phyloP scores from a whole-genome alignment of 2,888 invertebrate species.

The Syrphus vitripennis region DNA sequence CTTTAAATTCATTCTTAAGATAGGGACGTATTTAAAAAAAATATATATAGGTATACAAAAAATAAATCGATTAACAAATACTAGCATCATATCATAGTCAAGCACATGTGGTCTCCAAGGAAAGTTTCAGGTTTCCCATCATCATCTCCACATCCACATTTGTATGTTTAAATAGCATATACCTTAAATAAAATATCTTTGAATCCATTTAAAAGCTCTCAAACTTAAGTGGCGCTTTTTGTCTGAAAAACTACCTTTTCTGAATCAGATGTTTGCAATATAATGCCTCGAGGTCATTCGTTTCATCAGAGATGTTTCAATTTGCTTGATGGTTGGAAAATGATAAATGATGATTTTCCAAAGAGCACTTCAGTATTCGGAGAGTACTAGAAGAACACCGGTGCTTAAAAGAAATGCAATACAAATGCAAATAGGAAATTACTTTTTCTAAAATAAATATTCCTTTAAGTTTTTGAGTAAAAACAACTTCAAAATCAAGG shows the following conservation, averaged over 20 bases:
- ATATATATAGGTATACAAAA: not conserved
- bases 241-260: not conserved
- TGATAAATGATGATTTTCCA: not conserved
- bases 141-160: not conserved
- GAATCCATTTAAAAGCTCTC: not conserved
- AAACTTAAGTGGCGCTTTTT: not conserved
- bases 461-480: not conserved
- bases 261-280: not conserved
- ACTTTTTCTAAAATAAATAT: not conserved
- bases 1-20: not conserved
- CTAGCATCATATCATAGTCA: not conserved
- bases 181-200: not conserved
- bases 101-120: not conserved
- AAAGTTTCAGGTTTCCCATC: constrained; percentile 7
- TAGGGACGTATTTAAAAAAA: too few species aligned
- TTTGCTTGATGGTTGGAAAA: not conserved
- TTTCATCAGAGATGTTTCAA: not conserved
- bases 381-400: not conserved
- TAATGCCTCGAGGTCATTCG: not conserved
- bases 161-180: not conserved
- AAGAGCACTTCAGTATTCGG: not conserved
- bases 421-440: not conserved
- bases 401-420: not conserved
- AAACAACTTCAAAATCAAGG: not conserved
- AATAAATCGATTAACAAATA: not conserved